Evolutionary conservation across 2,888 invertebrate genomes (phyloP).

Genomic region (Tetragonula carbonaria): DNA sequence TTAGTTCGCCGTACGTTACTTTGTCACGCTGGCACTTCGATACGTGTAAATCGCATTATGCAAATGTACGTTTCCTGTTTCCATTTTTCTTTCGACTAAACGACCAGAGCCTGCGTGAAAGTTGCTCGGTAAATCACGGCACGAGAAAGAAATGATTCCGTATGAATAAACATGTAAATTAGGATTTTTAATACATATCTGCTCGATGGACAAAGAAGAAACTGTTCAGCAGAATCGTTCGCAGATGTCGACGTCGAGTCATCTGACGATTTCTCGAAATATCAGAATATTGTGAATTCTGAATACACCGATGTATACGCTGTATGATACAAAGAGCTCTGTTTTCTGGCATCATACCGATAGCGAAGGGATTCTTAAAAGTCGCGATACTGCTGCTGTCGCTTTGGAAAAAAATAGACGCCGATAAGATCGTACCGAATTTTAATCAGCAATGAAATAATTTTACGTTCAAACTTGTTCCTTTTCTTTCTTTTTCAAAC

Average conservation of each 20-base stretch:
- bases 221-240: not conserved
- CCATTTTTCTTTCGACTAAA: not conserved
- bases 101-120: not conserved
- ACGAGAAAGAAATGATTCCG: not conserved
- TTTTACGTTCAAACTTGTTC: not conserved
- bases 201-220: not conserved
- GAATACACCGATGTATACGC: conserved; percentile 5
- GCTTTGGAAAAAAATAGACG: not conserved
- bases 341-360: conserved; percentile 1
- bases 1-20: conserved; percentile 14
- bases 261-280: conserved; percentile 30
- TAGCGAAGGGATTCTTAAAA: conserved; percentile 2
- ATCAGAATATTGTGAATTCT: conserved; percentile 34
- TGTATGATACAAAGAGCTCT: conserved; percentile 13
- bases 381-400: not conserved
- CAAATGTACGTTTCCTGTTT: conserved; percentile 2
- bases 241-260: conserved; percentile 19
- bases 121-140: not conserved
- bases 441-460: not conserved
- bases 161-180: not conserved
- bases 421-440: not conserved
- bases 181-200: not conserved
- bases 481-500: not conserved
- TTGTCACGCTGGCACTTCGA: not conserved
- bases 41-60: conserved; percentile 5